These are phyloP conservation scores for Amitus sp. DNA, from an alignment of 2,888 invertebrate species.

Conservation along the genomic window DNA sequence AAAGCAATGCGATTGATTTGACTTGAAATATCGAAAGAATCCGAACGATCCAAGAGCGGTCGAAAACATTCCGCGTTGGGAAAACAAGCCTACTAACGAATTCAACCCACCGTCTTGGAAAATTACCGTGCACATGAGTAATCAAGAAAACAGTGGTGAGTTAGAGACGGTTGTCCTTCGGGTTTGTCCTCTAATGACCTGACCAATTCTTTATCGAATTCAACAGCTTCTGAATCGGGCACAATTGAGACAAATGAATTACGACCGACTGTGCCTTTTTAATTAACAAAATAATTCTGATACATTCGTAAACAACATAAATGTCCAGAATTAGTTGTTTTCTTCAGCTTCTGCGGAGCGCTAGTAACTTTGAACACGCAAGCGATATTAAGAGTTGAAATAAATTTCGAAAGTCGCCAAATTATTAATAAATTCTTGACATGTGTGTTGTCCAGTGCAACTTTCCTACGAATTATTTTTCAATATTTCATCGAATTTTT, in stretches of 20 bases:
- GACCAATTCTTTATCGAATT: constrained; percentile 59
- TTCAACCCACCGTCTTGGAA: constrained; percentile 57
- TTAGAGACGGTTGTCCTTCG: constrained; percentile 53
- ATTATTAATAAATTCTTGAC: no score
- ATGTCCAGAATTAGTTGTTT: no score
- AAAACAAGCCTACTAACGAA: neutral
- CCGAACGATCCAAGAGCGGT: no score
- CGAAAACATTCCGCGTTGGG: neutral
- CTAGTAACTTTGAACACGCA: no score
- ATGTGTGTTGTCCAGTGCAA: no score
- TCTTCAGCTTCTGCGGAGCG: constrained; percentile 74
- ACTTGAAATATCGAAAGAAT: no score
- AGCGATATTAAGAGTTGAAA: no score
- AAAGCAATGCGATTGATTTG: no score
- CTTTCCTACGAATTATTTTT: no score
- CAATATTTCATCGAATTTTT: no score
- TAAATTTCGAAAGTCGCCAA: no score
- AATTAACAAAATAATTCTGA: neutral
- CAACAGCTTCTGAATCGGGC: constrained; percentile 48
- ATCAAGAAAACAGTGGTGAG: constrained; percentile 56
- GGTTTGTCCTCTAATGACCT: constrained; percentile 55
- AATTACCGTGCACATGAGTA: constrained; percentile 55
- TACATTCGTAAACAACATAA: no score
- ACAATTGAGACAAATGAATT: constrained; percentile 44
- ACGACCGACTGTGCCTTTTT: constrained; percentile 24